phyloP scores from a whole-genome alignment of 2,113 vertebrate species.

The Amphiprion percula region DNA sequence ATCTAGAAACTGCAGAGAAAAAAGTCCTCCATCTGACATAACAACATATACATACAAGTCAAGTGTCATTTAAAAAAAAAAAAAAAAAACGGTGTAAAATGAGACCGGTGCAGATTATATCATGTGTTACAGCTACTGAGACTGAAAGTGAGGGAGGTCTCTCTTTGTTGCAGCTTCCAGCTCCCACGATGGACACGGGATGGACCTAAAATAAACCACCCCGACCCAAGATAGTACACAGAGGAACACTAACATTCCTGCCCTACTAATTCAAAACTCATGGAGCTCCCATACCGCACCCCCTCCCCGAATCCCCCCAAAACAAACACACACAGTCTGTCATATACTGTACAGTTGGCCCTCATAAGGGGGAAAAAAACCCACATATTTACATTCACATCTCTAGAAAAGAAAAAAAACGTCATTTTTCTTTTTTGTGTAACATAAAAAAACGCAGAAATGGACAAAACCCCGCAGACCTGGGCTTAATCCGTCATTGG shows the following conservation, averaged over 20 bases:
- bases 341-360: conserved; percentile 74
- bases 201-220: conserved; percentile 72
- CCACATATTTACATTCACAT: conserved; percentile 82
- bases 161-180: conserved; percentile 50
- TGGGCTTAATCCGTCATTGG: conserved; percentile 4
- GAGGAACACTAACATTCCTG: conserved; percentile 73
- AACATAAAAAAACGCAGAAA: conserved; percentile 56
- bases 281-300: conserved; percentile 60
- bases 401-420: conserved; percentile 61
- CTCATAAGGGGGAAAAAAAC: conserved; percentile 43
- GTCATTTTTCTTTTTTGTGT: conserved; percentile 14
- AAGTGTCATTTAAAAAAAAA: conserved; percentile 50
- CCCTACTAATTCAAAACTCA: conserved; percentile 66
- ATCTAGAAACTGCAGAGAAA: conserved; percentile 42
- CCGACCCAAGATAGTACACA: conserved; percentile 65
- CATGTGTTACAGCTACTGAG: conserved; percentile 63
- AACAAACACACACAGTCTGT: conserved; percentile 53
- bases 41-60: conserved; percentile 75
- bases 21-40: conserved; percentile 51
- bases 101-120: conserved; percentile 55
- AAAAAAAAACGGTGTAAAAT: conserved; percentile 27
- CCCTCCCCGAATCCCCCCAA: conserved; percentile 18
- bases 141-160: conserved; percentile 38
- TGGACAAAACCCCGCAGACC: conserved; percentile 41
- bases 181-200: conserved; percentile 63